Conservation (phyloP, 2,888 invertebrate genomes). For the Lepidochitona cinerea region DNA sequence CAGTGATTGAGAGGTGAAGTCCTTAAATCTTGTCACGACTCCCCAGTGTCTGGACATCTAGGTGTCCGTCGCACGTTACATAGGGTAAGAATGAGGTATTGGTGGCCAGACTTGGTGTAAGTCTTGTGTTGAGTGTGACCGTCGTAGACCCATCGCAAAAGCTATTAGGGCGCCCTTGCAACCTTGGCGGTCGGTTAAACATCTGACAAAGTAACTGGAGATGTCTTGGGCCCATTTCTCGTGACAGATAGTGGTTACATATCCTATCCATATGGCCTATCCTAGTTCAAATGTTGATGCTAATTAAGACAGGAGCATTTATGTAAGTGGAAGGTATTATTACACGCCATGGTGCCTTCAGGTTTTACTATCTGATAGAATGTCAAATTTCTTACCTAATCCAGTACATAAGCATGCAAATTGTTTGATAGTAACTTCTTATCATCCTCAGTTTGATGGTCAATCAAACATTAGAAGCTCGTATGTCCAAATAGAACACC, state of each 20-base stretch:
- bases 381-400: neutral
- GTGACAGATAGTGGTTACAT: neutral
- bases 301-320: no score
- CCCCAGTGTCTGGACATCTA: no score
- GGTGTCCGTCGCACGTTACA: no score
- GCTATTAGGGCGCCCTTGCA: no score
- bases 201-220: no score
- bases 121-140: neutral
- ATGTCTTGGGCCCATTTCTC: neutral
- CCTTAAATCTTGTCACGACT: no score
- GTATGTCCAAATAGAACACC: neutral
- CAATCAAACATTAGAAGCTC: neutral
- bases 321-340: no score
- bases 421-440: neutral
- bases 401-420: neutral
- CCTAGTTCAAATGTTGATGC: no score
- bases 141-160: no score
- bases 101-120: neutral
- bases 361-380: neutral
- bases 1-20: no score
- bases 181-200: no score
- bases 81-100: neutral
- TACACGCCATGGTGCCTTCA: neutral
- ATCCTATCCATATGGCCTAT: no score
- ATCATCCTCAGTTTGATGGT: neutral